Evolutionary conservation across 2,797 vertebrate genomes (phyloP).

Genomic region (Pteropus rufus): DNA sequence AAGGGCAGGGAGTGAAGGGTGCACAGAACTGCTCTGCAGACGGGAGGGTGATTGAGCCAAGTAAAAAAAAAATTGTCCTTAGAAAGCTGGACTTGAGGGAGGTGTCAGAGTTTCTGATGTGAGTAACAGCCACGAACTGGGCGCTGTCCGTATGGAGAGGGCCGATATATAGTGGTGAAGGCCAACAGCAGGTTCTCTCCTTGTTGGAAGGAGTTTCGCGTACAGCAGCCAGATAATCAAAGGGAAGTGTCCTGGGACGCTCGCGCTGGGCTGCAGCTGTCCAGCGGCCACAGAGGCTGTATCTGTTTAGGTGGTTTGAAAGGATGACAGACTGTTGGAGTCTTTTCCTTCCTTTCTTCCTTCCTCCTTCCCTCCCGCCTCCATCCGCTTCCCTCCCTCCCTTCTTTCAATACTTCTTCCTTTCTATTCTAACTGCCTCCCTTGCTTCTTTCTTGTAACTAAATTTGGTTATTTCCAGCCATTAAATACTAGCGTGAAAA

Average conservation of each 20-base stretch:
- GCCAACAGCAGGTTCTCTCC: not conserved
- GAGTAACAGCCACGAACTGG: not conserved
- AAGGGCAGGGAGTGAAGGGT: not conserved
- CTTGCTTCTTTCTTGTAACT: not conserved
- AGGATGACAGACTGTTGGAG: not conserved
- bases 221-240: not conserved
- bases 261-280: not conserved
- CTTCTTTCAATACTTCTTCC: not conserved
- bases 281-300: not conserved
- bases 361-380: accelerated
- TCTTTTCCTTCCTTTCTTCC: not conserved
- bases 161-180: no score
- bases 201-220: not conserved
- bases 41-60: not conserved
- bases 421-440: not conserved
- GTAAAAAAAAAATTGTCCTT: not conserved
- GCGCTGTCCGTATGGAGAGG: not conserved
- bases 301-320: not conserved
- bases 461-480: not conserved
- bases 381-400: not conserved
- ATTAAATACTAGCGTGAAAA: not conserved
- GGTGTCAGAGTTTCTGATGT: not conserved
- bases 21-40: not conserved
- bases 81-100: not conserved
- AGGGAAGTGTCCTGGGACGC: not conserved